These are phyloP conservation scores for Microctonus brassicae DNA, from an alignment of 2,888 invertebrate genomes.

Conservation along the genomic window DNA sequence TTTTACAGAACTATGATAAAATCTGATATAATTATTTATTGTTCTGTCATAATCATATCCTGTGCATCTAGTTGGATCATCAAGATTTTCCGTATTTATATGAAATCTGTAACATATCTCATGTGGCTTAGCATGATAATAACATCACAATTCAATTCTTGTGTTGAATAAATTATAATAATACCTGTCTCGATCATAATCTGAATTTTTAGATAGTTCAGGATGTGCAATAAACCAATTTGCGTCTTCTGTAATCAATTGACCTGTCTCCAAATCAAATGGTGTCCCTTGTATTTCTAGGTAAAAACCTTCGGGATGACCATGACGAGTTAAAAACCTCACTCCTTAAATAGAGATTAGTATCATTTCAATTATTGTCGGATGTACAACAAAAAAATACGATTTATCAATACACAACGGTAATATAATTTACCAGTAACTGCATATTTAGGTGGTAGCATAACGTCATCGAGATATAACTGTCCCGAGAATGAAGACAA, in stretches of 20 bases:
- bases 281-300: not conserved
- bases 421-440: too few relatives aligned
- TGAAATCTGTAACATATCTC: not conserved
- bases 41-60: not conserved
- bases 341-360: not conserved
- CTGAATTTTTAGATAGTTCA: not conserved
- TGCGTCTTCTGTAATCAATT: not conserved
- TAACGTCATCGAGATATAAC: not conserved
- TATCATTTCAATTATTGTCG: too few relatives aligned
- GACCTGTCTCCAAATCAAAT: not conserved
- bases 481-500: not conserved
- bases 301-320: not conserved
- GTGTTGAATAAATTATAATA: not conserved
- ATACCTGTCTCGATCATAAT: not conserved
- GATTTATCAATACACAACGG: too few relatives aligned
- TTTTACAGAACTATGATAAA: not conserved
- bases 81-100: not conserved
- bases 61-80: not conserved
- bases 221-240: not conserved
- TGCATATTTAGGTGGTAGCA: not conserved
- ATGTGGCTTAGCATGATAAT: not conserved
- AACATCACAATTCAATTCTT: too few relatives aligned
- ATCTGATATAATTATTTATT: not conserved
- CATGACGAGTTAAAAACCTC: not conserved
- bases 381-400: too few relatives aligned